Evolutionary conservation across 1,140 invertebrate genomes (phyloP).

Genomic region (Drosophila pseudoananassae): DNA sequence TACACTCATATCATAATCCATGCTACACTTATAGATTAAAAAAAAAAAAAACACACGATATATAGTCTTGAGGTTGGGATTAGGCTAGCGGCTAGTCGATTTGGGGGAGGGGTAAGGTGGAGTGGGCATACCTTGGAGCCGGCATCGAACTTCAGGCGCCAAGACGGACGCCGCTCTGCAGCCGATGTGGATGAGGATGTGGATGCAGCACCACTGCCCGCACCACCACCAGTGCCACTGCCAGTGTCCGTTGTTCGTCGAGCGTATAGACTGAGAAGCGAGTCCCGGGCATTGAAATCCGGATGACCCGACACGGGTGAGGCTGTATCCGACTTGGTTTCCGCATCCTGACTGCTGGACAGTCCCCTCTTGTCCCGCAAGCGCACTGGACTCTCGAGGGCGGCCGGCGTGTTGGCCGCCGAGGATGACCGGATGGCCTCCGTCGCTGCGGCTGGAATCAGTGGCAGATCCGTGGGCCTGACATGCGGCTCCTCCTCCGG

Average conservation of each 20-base stretch:
- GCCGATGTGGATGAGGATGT: conserved; percentile 36
- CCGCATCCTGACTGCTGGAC: conserved; percentile 49
- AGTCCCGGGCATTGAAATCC: conserved; percentile 72
- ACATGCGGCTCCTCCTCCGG: conserved; percentile 8
- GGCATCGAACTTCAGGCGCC: conserved; percentile 94
- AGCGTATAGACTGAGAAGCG: conserved; percentile 63
- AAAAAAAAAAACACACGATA: neutral
- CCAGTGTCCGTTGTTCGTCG: conserved; percentile 53
- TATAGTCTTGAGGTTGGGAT: conserved; percentile 21
- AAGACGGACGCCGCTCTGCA: conserved; percentile 92
- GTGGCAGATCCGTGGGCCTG: conserved; percentile 60
- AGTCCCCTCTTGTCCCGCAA: conserved; percentile 77
- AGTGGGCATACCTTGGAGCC: conserved; percentile 90
- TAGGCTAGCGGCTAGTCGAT: conserved; percentile 31
- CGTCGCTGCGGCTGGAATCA: conserved; percentile 26
- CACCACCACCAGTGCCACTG: conserved; percentile 27
- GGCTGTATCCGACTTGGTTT: conserved; percentile 65
- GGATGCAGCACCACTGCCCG: neutral
- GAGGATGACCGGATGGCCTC: conserved; percentile 32
- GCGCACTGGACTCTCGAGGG: conserved; percentile 76
- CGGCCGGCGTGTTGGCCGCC: conserved; percentile 40
- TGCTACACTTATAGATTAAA: conserved; percentile 64
- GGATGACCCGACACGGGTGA: conserved; percentile 53
- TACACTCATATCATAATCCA: conserved; percentile 42
- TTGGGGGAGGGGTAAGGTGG: conserved; percentile 4